Evolutionary conservation across 2,888 invertebrate species (phyloP), one percentile per base, ranked within the genome.

Genomic region (Eupithecia vulgata): DNA sequence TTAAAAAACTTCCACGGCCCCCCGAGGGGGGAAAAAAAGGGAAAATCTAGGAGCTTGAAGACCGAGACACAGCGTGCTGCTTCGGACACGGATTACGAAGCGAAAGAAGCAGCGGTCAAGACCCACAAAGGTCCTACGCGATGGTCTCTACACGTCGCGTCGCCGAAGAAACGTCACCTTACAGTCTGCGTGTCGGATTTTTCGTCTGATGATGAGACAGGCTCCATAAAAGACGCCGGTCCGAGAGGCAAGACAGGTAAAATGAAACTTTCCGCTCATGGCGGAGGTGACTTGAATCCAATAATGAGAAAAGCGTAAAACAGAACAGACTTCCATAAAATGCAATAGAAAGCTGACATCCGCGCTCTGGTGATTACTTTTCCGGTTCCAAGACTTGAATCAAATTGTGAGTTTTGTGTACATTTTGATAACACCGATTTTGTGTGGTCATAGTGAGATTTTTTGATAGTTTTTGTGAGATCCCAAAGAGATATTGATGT

Each of bases 1-100:
- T 88, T 94, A 94, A 94, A 94, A 94, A 94, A 94, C 94, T 93
- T 88, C 89, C 92, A 92, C 88, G 89, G 88, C 93, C 94, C 94
- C 93, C 94, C 89, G 86, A 92, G 93, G 94, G 94, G 94, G 94
- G 94, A 92, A 83, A 93, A 94, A 93, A 94, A 92, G 89, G 93
- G 85, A 79, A 93, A 91, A 80, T 82, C 84, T 62, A 83, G 90
- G 77, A 87, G 82, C 80, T 77, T 87, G 64, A 93, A 92, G 81
- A 84, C 77, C 68, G 91, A 91, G 52, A 83, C 85, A 30, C 92
- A 91, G 77, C 85, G 90, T 67, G 90, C 93, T 5, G 93, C 91
- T 5, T 94, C 94, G 0, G 94, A 94, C 77, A 93, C 93, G 0
- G 94, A 94, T 79, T 90, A 94, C 79, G 93, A 92, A 72, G 88